A percentile compares a stretch with the other conserved stretches of the same genome.
Conservation (phyloP, 1,140 invertebrate species). For the Acromyrmex echinatior region DNA sequence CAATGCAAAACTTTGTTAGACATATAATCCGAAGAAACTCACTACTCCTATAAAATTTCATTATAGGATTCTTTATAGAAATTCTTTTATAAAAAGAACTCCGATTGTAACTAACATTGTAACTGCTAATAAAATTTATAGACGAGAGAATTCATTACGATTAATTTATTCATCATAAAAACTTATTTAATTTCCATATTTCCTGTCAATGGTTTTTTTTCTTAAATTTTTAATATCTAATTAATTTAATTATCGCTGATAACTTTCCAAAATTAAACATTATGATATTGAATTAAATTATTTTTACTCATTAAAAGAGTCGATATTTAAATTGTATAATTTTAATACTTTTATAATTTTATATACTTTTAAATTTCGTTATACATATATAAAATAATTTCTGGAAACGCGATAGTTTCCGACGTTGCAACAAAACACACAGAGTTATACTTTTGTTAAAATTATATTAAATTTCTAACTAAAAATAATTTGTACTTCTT, state of each 20-base stretch:
- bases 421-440: background rate
- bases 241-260: background rate
- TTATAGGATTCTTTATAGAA: background rate
- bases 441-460: background rate
- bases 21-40: background rate
- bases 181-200: background rate
- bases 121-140: background rate
- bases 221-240: background rate
- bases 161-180: conserved; percentile 17
- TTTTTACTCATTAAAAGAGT: background rate
- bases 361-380: background rate
- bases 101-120: background rate
- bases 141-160: background rate
- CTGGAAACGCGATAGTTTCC: background rate
- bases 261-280: background rate
- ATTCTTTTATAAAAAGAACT: background rate
- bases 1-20: background rate
- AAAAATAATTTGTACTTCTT: background rate
- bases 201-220: background rate
- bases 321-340: background rate
- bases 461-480: background rate
- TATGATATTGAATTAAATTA: background rate
- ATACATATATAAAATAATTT: background rate
- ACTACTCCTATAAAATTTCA: background rate
- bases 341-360: background rate